A percentile compares a stretch with the other conserved stretches of the same genome.
Evolutionary conservation across 2,797 vertebrate genomes (phyloP).

Genomic region (Pteronotus mesoamericanus): DNA sequence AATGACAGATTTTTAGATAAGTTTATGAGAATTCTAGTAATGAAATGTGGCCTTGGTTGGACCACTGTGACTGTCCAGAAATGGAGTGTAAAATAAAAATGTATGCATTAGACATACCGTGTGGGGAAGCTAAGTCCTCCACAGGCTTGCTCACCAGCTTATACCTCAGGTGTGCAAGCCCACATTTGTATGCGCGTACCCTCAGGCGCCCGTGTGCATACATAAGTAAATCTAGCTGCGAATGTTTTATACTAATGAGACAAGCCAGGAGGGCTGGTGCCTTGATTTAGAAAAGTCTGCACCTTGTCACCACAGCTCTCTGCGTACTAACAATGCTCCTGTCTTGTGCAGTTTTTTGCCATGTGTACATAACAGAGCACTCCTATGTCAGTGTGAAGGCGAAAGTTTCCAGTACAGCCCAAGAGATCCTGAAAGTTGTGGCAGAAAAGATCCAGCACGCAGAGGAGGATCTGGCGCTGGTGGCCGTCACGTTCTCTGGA

Average conservation of each 20-base stretch:
- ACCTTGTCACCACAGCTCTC: not conserved
- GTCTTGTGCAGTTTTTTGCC: conserved; percentile 89
- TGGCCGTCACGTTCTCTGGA: conserved; percentile 88
- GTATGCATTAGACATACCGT: not conserved
- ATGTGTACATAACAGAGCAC: conserved; percentile 92
- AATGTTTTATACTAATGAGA: not conserved
- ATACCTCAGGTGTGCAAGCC: not conserved
- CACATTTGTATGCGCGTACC: no score
- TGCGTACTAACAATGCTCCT: not conserved
- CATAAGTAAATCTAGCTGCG: not conserved
- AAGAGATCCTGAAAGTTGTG: conserved; percentile 90
- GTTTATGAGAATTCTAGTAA: not conserved
- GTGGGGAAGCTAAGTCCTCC: not conserved
- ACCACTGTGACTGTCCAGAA: not conserved
- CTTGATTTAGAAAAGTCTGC: not conserved
- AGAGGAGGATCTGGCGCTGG: conserved; percentile 89
- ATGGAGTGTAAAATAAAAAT: not conserved
- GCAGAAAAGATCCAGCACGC: conserved; percentile 91
- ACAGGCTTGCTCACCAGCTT: not conserved
- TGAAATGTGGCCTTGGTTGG: not conserved
- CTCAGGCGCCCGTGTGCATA: accelerated
- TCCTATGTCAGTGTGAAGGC: conserved; percentile 94
- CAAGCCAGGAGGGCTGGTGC: not conserved
- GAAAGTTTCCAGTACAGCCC: conserved; percentile 84
- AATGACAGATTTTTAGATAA: not conserved